Conservation (phyloP, 2,113 vertebrate species). For the Hiodon tergisus region DNA sequence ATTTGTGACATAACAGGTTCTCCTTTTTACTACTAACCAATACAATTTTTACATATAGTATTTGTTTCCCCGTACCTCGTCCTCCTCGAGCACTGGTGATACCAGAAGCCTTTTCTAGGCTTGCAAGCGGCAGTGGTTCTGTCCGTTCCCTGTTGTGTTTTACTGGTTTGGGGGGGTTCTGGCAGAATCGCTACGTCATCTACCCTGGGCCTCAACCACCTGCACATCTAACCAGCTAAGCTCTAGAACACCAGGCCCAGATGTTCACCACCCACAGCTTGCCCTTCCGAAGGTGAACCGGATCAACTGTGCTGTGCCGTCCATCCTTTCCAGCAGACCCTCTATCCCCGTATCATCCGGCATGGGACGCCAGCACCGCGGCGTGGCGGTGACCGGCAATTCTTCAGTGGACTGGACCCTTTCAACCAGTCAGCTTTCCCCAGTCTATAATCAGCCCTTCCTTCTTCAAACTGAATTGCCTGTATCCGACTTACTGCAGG, state of each 20-base stretch:
- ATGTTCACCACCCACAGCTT: not conserved
- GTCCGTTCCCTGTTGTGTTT: constrained; percentile 7
- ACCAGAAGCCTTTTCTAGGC: not conserved
- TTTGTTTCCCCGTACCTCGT: not conserved
- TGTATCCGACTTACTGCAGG: not conserved
- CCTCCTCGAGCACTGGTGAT: not conserved
- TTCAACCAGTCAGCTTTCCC: too few species aligned
- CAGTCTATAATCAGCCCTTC: too few species aligned
- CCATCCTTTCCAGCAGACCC: not conserved
- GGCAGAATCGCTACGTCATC: not conserved
- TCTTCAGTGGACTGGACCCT: too few species aligned
- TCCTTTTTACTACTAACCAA: too few species aligned
- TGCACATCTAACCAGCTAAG: too few species aligned
- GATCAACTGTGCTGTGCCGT: not conserved
- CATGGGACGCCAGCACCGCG: too few species aligned
- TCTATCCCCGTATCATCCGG: too few species aligned
- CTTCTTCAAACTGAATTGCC: not conserved
- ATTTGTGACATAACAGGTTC: too few species aligned
- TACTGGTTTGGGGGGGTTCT: not conserved
- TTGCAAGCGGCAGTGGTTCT: constrained; percentile 1
- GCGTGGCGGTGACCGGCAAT: too few species aligned
- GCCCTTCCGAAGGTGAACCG: not conserved
- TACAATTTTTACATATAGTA: too few species aligned
- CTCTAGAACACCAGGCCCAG: not conserved
- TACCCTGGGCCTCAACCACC: not conserved